phyloP scores from a whole-genome alignment of 1,140 invertebrate species.

The Plectus sambesii region DNA sequence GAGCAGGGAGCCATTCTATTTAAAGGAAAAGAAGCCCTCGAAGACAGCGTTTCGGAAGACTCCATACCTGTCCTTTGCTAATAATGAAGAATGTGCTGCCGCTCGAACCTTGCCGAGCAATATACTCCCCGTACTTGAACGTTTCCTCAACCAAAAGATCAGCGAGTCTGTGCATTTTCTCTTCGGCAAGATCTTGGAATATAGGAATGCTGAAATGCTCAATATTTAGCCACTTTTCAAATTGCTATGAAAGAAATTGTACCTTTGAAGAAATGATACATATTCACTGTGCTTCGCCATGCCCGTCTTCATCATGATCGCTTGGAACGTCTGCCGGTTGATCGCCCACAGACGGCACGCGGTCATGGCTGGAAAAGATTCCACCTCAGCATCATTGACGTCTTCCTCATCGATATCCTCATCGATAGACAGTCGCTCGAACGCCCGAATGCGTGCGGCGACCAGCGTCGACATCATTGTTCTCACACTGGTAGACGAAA shows the following conservation, averaged over 20 bases:
- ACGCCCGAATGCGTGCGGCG: too few relatives aligned
- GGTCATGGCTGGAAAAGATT: slow-evolving; percentile 60
- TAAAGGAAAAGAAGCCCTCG: too few relatives aligned
- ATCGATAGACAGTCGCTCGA: too few relatives aligned
- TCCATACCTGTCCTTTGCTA: slow-evolving; percentile 76
- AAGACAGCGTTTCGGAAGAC: too few relatives aligned
- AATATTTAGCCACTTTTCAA: too few relatives aligned
- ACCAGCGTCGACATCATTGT: too few relatives aligned
- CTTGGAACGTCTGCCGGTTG: slow-evolving; percentile 94
- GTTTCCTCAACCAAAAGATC: slow-evolving; percentile 81
- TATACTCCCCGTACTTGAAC: slow-evolving; percentile 86
- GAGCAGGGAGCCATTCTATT: too few relatives aligned
- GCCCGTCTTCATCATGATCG: slow-evolving; percentile 97
- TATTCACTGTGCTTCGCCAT: slow-evolving; percentile 81
- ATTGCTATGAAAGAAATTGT: too few relatives aligned
- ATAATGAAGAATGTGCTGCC: slow-evolving; percentile 98
- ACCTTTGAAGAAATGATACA: too few relatives aligned
- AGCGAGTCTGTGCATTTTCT: slow-evolving; percentile 86
- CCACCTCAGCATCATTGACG: too few relatives aligned
- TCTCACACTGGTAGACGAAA: too few relatives aligned
- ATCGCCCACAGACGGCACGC: slow-evolving; percentile 94
- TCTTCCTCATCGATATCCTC: too few relatives aligned
- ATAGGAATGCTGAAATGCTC: slow-evolving; percentile 85
- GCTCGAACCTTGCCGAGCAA: slow-evolving; percentile 86
- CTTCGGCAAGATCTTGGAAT: slow-evolving; percentile 82